Base-by-base conservation (phyloP, 1,140 invertebrate genomes). In the Luehdorfia chinensis region DNA sequence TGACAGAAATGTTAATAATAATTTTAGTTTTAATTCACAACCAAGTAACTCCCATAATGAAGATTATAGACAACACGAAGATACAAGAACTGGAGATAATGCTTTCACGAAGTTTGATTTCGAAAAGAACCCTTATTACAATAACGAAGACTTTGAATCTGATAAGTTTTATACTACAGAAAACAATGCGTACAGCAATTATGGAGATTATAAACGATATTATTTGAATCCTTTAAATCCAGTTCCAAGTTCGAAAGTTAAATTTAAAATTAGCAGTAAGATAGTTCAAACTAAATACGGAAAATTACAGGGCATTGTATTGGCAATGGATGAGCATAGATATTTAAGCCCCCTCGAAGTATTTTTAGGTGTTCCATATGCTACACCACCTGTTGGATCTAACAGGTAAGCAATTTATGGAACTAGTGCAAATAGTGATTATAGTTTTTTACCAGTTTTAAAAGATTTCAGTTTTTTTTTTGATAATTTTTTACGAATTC, bases 331-430 rank as follows among this genome's bases (percentile, higher is more conserved):
- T 39, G 89, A 91, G 56, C 89, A 91, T 59, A 91, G 91, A 60
- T 91, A 91, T 73, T 79, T 94, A 28, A 92, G 91, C 78, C 90
- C 92, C 60, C 87, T 94, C 16, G 94, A 97, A 84, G 94, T 97
- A 37, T 99, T 97, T 85, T 90, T 98, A 31, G 97, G 97, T 2
- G 94, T 98, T 44, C 97, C 96, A 1, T 99, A 98, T 81, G 97
- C 97, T 2, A 95, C 96, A 13, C 94, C 97, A 5, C 97, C 96
- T 2, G 92, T 93, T 23, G 94, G 95, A 60, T 92, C 92, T 25
- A 95, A 97, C 72, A 83, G 92, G 89, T 90, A 59, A 70, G 84
- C 50, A 32, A 25, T 23, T 37, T 23, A 51, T 28, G n/a, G n/a
- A n/a, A n/a, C n/a, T n/a, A n/a, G n/a, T n/a, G n/a, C n/a, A n/a